A percentile compares a stretch with the other conserved stretches of the same genome.
These are phyloP conservation scores for Anhinga anhinga DNA, from an alignment of 2,113 vertebrate genomes.

Conservation along the genomic window DNA sequence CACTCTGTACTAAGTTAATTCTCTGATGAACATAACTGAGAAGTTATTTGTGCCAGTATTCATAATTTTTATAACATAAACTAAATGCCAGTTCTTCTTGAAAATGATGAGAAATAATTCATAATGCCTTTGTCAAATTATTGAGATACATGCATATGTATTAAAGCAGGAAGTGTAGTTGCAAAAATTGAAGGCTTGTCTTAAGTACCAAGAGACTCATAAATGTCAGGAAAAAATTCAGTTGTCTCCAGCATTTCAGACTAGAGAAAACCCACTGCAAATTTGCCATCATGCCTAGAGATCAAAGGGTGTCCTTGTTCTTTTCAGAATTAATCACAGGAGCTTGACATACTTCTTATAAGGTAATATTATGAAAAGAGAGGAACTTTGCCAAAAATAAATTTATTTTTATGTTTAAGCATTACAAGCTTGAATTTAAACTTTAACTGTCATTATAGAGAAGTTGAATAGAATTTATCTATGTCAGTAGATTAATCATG, in stretches of 20 bases:
- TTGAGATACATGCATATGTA: neutral
- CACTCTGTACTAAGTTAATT: neutral
- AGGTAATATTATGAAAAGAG: neutral
- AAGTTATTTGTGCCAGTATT: neutral
- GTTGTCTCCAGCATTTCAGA: neutral
- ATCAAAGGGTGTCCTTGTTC: neutral
- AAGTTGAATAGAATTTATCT: neutral
- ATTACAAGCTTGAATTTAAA: neutral
- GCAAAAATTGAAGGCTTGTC: neutral
- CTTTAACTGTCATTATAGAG: neutral
- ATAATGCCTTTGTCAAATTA: slow-evolving; percentile 1
- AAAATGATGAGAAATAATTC: slow-evolving; percentile 9
- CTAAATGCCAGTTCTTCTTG: neutral
- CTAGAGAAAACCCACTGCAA: neutral
- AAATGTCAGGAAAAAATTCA: neutral
- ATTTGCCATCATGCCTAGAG: neutral
- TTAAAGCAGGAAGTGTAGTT: neutral
- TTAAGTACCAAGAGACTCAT: neutral
- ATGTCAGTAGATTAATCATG: neutral
- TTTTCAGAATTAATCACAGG: neutral
- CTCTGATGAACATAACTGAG: slow-evolving; percentile 3
- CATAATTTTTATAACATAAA: neutral
- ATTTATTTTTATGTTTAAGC: neutral
- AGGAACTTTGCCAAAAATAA: neutral
- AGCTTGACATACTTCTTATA: neutral